phyloP scores from a whole-genome alignment of 2,113 vertebrate species.

The Microtus richardsoni region DNA sequence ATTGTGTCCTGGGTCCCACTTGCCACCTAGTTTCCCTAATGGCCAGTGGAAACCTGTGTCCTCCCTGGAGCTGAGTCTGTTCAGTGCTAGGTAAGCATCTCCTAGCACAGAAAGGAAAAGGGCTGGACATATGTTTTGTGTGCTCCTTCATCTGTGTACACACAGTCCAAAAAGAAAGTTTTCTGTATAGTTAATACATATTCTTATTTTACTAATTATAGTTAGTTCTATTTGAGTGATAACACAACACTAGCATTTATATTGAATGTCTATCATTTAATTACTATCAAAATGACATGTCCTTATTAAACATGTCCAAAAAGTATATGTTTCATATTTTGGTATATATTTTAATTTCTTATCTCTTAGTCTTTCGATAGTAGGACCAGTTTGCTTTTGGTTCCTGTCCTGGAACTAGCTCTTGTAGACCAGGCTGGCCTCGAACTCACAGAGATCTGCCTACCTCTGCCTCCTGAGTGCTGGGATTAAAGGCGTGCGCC shows the following conservation, averaged over 20 bases:
- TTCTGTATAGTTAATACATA: neutral
- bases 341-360: conserved; percentile 42
- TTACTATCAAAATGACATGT: conserved; percentile 6
- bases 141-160: conserved; percentile 2
- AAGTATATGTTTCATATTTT: conserved; percentile 33
- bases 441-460: too few relatives aligned
- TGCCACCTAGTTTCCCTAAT: conserved; percentile 19
- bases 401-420: too few relatives aligned
- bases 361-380: neutral
- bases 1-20: neutral
- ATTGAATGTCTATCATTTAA: conserved; percentile 22
- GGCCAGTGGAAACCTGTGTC: neutral
- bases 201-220: conserved; percentile 16
- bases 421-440: too few relatives aligned
- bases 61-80: conserved; percentile 27
- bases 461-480: too few relatives aligned
- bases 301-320: conserved; percentile 34
- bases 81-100: conserved; percentile 13
- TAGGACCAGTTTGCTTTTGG: conserved; percentile 3
- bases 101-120: neutral
- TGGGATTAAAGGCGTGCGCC: too few relatives aligned
- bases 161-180: neutral
- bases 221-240: neutral
- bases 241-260: conserved; percentile 14
- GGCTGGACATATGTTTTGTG: neutral